Base-by-base conservation (phyloP, 2,113 vertebrate species). In the Xenopus laevis region DNA sequence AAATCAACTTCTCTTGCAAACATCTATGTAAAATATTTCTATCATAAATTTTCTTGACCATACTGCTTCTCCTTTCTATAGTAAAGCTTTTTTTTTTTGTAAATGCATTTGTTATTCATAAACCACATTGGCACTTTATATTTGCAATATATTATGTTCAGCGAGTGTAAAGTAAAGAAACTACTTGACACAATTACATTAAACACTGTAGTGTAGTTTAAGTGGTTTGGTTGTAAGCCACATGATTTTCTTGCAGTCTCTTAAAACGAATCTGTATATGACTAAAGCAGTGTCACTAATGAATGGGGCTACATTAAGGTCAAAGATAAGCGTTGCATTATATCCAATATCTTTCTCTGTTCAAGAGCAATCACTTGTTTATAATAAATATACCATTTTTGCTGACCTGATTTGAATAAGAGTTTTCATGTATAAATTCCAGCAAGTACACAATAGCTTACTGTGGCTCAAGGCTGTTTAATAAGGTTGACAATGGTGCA, bases 101-200 rank as follows among this genome's bases (percentile, higher is more conserved):
- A 60, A 79, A 81, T 71, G 74, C 17, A 82, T 87, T 83, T 84
- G 61, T 85, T 80, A 82, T 84, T 88, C 82, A 83, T 75, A 86
- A 90, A 87, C 84, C 84, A 83, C 74, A 62, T 53, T 10, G 4
- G 74, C 53, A 80, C 17, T 68, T 86, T 87, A 78, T 83, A 82
- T 84, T 84, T 84, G 52, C 63, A 81, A 64, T 79, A 87, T 85
- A 83, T 88, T 84, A 83, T 83, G 66, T 81, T 89, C 83, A 78
- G 70, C 77, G 81, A 73, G 59, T 76, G 66, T 84, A 89, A 88
- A 82, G 67, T 79, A 73, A 84, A 85, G 84, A 64, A 72, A 83
- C 40, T 83, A 17, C 65, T 86, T 87, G 79, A 87, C 72, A 87
- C 77, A 50, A 82, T 80, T 75, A 81, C 72, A 81, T 84, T 83